Base-by-base conservation (phyloP, 2,797 vertebrate genomes). In the Euthynnus affinis region DNA sequence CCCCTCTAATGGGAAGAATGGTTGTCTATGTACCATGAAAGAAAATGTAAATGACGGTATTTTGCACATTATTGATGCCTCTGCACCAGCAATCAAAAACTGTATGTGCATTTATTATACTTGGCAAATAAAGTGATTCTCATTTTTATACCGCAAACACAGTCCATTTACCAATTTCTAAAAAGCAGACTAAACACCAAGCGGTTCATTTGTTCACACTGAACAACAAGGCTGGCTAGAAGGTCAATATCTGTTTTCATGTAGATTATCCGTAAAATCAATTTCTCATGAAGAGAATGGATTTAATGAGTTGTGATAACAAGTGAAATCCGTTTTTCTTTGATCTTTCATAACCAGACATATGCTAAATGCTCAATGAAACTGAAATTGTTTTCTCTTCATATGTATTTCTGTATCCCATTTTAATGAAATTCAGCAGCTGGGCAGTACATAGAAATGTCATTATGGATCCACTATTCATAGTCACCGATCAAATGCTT, bases 291-390 rank as follows among this genome's bases (percentile, higher is more conserved):
- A 81, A 67, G 56, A 69, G 66, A 87, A 87, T 75, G 48, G 69
- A 71, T 81, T 82, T 79, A 82, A 88, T 78, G 76, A 82, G 64
- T 58, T 76, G 55, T 25, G 79, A 84, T 81, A 81, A 87, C 46
- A 51, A 82, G 69, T 4, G 3, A 32, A 49, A 76, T 69, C 42
- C 27, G 61, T 83, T 83, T 76, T 57, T 70, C 49, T 44, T 44
- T 73, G 40, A 78, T 74, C 55, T 18, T 62, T 74, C 48, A 59
- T 49, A 78, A 76, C 59, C 76, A 63, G 56, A 69, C 46, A 34
- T 67, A 82, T 37, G 14, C 23, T 27, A 61, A 84, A 81, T 53
- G 68, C 56, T 76, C 49, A 69, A 18, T 51, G 56, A 78, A 77
- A 76, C n/a, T 76, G 10, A 66, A 62, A 71, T 20, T n/a, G 44